Conservation (phyloP, 2,113 vertebrate genomes). For the Pangasianodon gigas region DNA sequence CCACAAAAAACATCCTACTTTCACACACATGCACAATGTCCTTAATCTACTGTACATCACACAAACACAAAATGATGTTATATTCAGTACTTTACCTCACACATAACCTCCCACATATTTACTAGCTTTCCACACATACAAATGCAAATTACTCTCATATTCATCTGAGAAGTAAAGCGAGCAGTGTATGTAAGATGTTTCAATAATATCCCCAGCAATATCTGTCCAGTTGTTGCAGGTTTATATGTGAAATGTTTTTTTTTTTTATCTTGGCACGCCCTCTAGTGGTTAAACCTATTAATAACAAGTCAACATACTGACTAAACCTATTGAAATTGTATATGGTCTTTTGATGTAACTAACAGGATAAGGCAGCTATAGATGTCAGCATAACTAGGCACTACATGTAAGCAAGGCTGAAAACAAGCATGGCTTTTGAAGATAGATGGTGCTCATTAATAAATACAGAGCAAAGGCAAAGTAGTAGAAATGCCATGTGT, state of each 20-base stretch:
- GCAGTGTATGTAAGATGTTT: too few relatives aligned
- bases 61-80: not conserved
- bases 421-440: not conserved
- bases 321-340: not conserved
- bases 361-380: not conserved
- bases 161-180: not conserved
- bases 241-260: not conserved
- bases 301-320: not conserved
- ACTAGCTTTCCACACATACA: not conserved
- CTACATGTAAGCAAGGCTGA: not conserved
- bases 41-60: not conserved
- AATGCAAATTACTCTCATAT: not conserved
- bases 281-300: conserved; percentile 58
- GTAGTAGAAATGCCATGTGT: not conserved
- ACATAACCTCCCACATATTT: not conserved
- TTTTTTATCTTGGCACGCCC: conserved; percentile 49
- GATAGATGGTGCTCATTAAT: not conserved
- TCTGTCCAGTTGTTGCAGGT: not conserved
- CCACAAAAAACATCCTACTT: not conserved
- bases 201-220: not conserved
- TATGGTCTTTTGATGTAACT: not conserved
- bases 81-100: not conserved
- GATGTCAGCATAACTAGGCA: not conserved
- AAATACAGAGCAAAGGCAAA: not conserved
- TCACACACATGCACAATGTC: not conserved